Base-by-base conservation (phyloP, 1,140 invertebrate species). In the Lepidurus couesii region DNA sequence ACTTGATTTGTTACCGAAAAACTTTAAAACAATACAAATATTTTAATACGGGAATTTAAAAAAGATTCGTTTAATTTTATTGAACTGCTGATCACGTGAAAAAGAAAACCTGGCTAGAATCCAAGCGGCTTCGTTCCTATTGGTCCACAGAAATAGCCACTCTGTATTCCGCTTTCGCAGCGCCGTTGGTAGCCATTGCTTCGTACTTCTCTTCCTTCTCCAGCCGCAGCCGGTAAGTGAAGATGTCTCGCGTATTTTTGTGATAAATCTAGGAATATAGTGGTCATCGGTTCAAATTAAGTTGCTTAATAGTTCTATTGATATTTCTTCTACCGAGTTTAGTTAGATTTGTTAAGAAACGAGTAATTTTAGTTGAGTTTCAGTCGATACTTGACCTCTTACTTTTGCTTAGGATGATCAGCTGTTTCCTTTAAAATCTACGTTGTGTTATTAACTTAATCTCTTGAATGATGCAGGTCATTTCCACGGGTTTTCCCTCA, bases 401-500 rank as follows among this genome's bases (percentile, higher is more conserved):
- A 45, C n/a, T 45, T 76, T 1, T 1, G 7, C 34, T 21, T 11
- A 21, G 16, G 16, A 13, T 11, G 21, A 65, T 65, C 53, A 65
- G 53, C 13, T 65, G 53, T 65, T 65, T 65, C 53, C 53, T 10
- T 16, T 65, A 11, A 65, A 16, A 16, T 21, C 13, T 65, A 65
- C n/a, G 16, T 65, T 65, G 53, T 13, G 21, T 65, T n/a, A 65
- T 65, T n/a, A 65, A 65, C 21, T 4, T 7, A 26, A 44, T 75
- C 1, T 75, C 9, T 77, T 77, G 21, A 10, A 53, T 42, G 16
- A 9, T 24, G 7, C 16, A 53, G 44, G 76, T 53, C 11, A 53
- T 77, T 77, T 65, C 53, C 53, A 65, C 53, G 53, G 45, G 76
- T 77, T 65, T 65, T 21, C 76, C 45, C 44, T 26, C 76, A 47